Base-by-base conservation (phyloP, 2,113 vertebrate genomes). In the Chionomys nivalis region DNA sequence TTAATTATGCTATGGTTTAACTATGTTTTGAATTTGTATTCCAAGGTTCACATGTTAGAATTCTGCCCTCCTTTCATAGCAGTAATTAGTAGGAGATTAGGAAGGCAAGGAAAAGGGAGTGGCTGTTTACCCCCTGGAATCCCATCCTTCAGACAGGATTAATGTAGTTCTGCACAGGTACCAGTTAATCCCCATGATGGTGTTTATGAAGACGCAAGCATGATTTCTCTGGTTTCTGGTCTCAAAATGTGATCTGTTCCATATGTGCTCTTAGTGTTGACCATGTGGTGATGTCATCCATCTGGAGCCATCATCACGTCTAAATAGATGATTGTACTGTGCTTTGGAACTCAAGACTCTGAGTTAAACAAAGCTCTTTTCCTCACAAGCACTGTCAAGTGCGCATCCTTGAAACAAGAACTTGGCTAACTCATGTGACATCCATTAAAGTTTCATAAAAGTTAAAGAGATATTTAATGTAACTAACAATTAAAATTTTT, bases 41-140 rank as follows among this genome's bases (percentile, higher is more conserved):
- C n/a, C 16, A 81, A 28, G 42, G 1, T 10, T 44, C 14, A 28
- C 4, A 11, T 14, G 0, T 77, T 88, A 31, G 31, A 58, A 58
- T 5, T 42, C 3, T 63, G 31, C 3, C 14, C n/a, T 33, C 52
- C 0, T 39, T 14, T 7, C 36, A 1, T n/a, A 33, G 14, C 24
- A 31, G 1, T 33, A n/a, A 93, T 13, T 8, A 10, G 1, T 47
- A 8, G 5, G 26, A 21, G 2, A 23, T 47, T 61, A 26, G 68
- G 68, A 65, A 58, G 26, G 3, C 39, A 19, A 12, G 10, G 23
- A 36, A 14, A 33, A 23, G 8, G 17, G 17, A 19, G 36, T 73
- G 3, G 0, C 26, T 61, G n/a, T 89, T 31, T 31, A 23, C 16
- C 44, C 28, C 8, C 11, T 61, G 23, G 6, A 79, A 33, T 75